Evolutionary conservation across 53 echinoderm and acorn worm species (phyloP), one percentile per base, ranked within the genome.

Genomic region (Echinometra lucunter): DNA sequence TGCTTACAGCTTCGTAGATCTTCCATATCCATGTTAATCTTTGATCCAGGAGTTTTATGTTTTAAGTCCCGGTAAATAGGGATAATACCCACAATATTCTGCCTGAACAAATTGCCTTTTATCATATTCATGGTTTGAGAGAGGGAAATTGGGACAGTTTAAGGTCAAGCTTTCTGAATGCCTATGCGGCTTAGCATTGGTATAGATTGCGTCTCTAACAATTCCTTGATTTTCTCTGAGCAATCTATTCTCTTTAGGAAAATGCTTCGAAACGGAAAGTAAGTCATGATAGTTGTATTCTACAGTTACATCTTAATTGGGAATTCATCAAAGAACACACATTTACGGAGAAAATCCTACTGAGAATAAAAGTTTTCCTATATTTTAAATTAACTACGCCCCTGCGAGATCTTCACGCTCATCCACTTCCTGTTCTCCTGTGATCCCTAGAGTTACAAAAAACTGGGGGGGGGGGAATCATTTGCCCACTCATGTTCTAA

Each of bases 21-120:
- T 78, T 23, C 78, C 38, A 78, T 78, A 30, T 78, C 78, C 78
- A 78, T 78, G 78, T 78, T 78, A 42, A 78, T 78, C 21, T 15
- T 16, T 40, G 19, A 78, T 40, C 78, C 78, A 42, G 4, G 42
- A 21, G 78, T 18, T 78, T 78, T 78, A 78, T 78, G 78, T 78
- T 78, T 78, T 78, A 78, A 78, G 35, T 78, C 78, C 42, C 23
- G 6, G 38, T 78, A 78, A 78, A 78, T 78, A 42, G 78, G 78
- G 78, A 78, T 78, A 78, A 78, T 63, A 15, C 63, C 23, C 19
- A 18, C 23, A 18, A 9, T 18, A 63, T 18, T 63, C 9, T 63
- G 9, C 63, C 63, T 63, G 63, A 4, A 63, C 19, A 63, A 23
- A 63, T 63, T 63, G 63, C 63, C 63, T 63, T 63, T 63, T 23